These are phyloP conservation scores for Hydrophis major DNA, from an alignment of 2,797 vertebrate species.

Conservation along the genomic window DNA sequence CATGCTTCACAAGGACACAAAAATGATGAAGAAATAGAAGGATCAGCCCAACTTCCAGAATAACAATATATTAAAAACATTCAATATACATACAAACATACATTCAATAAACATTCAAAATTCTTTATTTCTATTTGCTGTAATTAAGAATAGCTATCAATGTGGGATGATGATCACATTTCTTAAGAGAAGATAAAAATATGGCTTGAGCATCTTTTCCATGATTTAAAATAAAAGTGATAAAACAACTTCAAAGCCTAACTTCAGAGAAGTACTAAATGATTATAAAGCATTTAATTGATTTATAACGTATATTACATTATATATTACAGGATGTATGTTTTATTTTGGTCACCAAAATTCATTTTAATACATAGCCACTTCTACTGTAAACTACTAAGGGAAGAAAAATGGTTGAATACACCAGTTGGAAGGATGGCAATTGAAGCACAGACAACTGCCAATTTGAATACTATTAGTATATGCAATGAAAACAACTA, in stretches of 20 bases:
- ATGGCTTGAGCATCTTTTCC: background rate
- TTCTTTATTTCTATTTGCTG: background rate
- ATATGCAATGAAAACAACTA: background rate
- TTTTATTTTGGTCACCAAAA: background rate
- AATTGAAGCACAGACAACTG: slow-evolving; percentile 6
- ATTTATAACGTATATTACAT: background rate
- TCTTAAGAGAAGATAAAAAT: background rate
- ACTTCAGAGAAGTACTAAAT: background rate
- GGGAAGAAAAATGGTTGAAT: background rate
- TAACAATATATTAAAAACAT: background rate
- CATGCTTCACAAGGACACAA: background rate
- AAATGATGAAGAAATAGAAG: background rate
- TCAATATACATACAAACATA: too few species aligned
- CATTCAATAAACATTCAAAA: background rate
- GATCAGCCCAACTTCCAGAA: background rate
- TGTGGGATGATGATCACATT: background rate
- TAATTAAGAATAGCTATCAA: background rate
- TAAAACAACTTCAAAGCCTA: background rate
- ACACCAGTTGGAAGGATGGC: background rate
- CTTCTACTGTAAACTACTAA: background rate
- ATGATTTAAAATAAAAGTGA: background rate
- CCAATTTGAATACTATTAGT: background rate
- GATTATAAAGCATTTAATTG: background rate
- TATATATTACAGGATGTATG: background rate
- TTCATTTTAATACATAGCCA: background rate